Percentiles rank a stretch among this genome's conserved stretches.
Conservation (phyloP, 2,888 invertebrate species). For the Cerastis leucographa region DNA sequence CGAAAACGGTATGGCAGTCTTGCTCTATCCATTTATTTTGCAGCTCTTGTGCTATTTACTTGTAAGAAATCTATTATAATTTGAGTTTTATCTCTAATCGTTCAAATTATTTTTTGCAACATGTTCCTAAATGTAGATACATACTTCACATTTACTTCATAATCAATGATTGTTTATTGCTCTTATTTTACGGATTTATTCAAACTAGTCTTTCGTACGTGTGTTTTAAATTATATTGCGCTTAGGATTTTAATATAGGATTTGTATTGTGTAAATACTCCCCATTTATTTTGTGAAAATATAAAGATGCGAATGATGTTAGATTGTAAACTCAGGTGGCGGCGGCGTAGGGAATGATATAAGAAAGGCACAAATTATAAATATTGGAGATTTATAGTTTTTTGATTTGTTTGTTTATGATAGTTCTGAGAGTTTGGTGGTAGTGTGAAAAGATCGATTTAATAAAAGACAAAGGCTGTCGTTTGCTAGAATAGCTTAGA, state of each 20-base stretch:
- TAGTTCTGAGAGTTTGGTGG: constrained; percentile 74
- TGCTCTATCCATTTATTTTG: constrained; percentile 53
- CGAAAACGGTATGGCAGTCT: constrained; percentile 61
- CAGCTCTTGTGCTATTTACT: constrained; percentile 41
- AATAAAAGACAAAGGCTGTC: constrained; percentile 81
- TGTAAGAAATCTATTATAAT: constrained; percentile 7
- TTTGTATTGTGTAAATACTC: constrained; percentile 52
- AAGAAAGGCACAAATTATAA: constrained; percentile 50
- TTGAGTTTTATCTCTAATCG: constrained; percentile 13
- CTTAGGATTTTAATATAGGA: constrained; percentile 49
- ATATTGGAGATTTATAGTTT: constrained; percentile 53
- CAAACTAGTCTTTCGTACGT: constrained; percentile 71
- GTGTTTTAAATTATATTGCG: constrained; percentile 59
- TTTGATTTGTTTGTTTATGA: constrained; percentile 59
- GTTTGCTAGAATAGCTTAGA: constrained; percentile 76
- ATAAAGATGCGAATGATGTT: constrained; percentile 32
- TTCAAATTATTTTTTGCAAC: constrained; percentile 35
- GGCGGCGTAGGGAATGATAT: constrained; percentile 19
- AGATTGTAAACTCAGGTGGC: constrained; percentile 8
- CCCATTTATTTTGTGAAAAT: constrained; percentile 58
- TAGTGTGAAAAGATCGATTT: constrained; percentile 70
- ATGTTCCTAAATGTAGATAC: constrained; percentile 69
- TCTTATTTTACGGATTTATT: constrained; percentile 68
- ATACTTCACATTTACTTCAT: constrained; percentile 46
- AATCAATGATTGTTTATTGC: constrained; percentile 46